Evolutionary conservation across 2,113 vertebrate genomes (phyloP), one percentile per base, ranked within the genome.

Genomic region (Calidris pygmaea): DNA sequence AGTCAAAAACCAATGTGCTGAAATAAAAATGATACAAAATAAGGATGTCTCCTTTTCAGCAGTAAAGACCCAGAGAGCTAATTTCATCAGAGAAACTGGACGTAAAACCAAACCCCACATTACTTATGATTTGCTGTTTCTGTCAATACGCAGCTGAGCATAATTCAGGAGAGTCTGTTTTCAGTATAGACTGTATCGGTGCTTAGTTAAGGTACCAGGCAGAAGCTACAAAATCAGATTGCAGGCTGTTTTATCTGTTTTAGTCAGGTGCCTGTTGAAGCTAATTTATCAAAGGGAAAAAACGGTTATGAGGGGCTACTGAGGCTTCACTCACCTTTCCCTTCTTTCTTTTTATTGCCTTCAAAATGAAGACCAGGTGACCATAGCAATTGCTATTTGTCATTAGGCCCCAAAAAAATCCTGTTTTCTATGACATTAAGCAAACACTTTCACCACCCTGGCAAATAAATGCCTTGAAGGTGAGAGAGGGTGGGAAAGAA

Each of bases 321-420:
- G 89, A 60, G 39, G 45, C 68, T 91, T 91, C 56, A 34, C 43
- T 94, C 60, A 43, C 59, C 78, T 95, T 89, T 62, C 45, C 34
- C 75, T 92, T 74, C 52, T 53, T 58, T 94, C 37, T 83, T 92
- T 91, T 91, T 88, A 84, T 85, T 93, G 63, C 59, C 50, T 95
- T 67, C 65, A 70, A 92, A 81, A 91, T 76, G 29, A 91, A 95
- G 65, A 94, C 41, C 35, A 45, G 45, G 41, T 23, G 14, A 34
- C 63, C 29, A 45, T 34, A 34, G 41, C 41, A 79, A 85, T 43
- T 77, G 56, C 45, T 95, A 9, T 71, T 81, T 92, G 79, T 67
- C 50, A 67, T 71, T 37, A 78, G 9, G 26, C 3, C n/a, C 62
- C 43, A 43, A 66, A 24, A 82, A 53, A 7, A 9, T 24, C 26